Evolutionary conservation across 2,888 invertebrate genomes (phyloP).

Genomic region (Therioaphis trifolii): DNA sequence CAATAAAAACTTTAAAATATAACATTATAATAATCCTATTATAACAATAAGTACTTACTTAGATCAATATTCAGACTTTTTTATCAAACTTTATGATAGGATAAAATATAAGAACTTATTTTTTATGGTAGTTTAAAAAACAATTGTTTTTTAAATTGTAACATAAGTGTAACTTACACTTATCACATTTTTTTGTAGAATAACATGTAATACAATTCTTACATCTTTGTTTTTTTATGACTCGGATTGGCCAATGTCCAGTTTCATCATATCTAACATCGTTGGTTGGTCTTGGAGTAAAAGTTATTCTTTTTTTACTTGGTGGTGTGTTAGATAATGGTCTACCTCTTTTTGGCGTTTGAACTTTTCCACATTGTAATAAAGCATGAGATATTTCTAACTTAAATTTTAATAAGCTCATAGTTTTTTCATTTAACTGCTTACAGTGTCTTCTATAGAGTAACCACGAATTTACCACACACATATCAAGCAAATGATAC

Average conservation of each 20-base stretch:
- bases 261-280: not conserved
- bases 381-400: not conserved
- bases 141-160: constrained; percentile 20
- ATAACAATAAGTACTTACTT: no score
- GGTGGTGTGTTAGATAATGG: not conserved
- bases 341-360: not conserved
- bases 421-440: not conserved
- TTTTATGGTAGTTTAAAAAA: constrained; percentile 8
- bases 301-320: not conserved
- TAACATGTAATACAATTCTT: not conserved
- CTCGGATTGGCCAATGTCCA: no score
- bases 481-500: constrained; percentile 6
- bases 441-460: not conserved
- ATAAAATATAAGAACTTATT: not conserved
- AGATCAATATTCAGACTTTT: no score
- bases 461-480: not conserved
- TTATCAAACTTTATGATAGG: no score
- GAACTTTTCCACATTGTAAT: not conserved
- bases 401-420: not conserved
- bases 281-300: not conserved
- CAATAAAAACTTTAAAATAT: no score
- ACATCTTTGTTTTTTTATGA: no score
- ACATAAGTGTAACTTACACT: constrained; percentile 13
- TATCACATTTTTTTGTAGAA: constrained; percentile 9
- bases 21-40: no score